These are phyloP conservation scores for Seira sanloemensis DNA, from an alignment of 2,888 invertebrate species.

Conservation along the genomic window DNA sequence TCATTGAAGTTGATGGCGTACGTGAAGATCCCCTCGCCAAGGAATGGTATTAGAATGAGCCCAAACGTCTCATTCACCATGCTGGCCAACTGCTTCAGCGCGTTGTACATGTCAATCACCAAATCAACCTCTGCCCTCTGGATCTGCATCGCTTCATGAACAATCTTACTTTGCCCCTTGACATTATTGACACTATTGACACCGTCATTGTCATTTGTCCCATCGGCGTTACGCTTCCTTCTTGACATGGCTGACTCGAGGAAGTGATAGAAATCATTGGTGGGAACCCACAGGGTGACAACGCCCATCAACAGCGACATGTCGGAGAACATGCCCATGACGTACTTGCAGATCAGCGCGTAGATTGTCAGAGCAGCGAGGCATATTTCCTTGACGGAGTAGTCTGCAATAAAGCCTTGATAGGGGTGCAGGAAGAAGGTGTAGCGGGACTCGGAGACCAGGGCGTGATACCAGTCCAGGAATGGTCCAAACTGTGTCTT, in stretches of 20 bases:
- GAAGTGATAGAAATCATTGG: slow-evolving; percentile 17
- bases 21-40: slow-evolving; percentile 47
- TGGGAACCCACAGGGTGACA: slow-evolving; percentile 30
- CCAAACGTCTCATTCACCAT: slow-evolving; percentile 28
- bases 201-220: no score
- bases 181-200: not conserved
- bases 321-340: slow-evolving; percentile 44
- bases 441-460: slow-evolving; percentile 21
- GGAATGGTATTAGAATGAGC: slow-evolving; percentile 23
- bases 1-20: slow-evolving; percentile 52
- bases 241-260: not conserved
- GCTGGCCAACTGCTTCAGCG: slow-evolving; percentile 24
- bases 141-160: not conserved
- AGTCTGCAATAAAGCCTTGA: not conserved
- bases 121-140: not conserved
- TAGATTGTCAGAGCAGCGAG: not conserved
- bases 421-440: not conserved
- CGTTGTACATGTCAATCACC: slow-evolving; percentile 5
- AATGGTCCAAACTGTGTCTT: not conserved
- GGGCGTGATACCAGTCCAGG: slow-evolving; percentile 30
- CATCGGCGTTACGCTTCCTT: no score
- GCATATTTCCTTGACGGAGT: slow-evolving; percentile 1
- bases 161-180: not conserved
- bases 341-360: slow-evolving; percentile 13
- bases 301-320: slow-evolving; percentile 19